These are phyloP conservation scores for Spisula subtruncata DNA, from an alignment of 2,888 invertebrate genomes.

Conservation along the genomic window DNA sequence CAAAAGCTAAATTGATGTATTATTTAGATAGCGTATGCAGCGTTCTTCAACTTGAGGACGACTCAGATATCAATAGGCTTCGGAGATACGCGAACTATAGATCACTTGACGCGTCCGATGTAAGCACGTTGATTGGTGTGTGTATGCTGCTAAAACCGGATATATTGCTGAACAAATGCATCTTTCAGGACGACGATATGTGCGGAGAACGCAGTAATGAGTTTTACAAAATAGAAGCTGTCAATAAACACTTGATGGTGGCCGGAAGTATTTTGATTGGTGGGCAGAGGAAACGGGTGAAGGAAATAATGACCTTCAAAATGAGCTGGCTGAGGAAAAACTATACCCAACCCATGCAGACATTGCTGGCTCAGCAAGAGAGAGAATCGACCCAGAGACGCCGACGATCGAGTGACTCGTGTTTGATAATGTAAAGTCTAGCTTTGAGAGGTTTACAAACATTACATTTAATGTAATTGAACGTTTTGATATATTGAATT, in stretches of 20 bases:
- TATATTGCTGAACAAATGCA: conserved; percentile 58
- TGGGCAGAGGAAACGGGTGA: conserved; percentile 60
- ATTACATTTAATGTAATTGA: too few relatives aligned
- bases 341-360: conserved; percentile 55
- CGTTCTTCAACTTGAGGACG: conserved; percentile 59
- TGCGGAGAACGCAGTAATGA: conserved; percentile 59
- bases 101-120: conserved; percentile 46
- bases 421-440: conserved; percentile 19
- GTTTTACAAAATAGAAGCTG: conserved; percentile 61
- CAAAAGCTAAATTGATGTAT: conserved; percentile 67
- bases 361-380: conserved; percentile 37
- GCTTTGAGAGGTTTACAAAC: too few relatives aligned
- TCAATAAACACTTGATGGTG: conserved; percentile 59
- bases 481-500: too few relatives aligned
- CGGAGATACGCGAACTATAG: conserved; percentile 55
- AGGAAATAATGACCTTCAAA: conserved; percentile 68
- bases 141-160: conserved; percentile 63
- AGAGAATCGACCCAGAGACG: conserved; percentile 21
- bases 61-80: conserved; percentile 55
- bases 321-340: conserved; percentile 60
- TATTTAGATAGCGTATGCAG: conserved; percentile 65
- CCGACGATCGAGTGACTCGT: conserved; percentile 17
- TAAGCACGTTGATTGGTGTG: conserved; percentile 55
- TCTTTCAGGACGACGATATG: conserved; percentile 62
- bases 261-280: conserved; percentile 64